Evolutionary conservation across 2,888 invertebrate species (phyloP).

Genomic region (Philonicus albiceps): DNA sequence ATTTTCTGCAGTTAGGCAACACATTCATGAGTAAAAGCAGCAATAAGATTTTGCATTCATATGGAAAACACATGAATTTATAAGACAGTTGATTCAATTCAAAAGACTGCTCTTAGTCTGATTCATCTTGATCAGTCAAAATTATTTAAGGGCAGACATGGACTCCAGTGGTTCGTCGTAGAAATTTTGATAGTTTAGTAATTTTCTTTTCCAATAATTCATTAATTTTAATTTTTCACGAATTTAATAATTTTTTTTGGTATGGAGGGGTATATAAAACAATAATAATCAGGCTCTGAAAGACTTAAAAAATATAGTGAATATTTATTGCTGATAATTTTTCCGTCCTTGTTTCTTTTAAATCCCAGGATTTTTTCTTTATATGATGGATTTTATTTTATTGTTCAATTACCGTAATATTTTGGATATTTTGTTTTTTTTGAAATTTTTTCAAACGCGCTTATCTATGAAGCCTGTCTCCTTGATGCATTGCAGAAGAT

Average conservation of each 20-base stretch:
- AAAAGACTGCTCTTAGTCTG: background rate
- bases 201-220: background rate
- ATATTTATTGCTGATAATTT: slow-evolving; percentile 1
- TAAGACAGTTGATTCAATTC: background rate
- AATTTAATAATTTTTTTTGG: slow-evolving; percentile 25
- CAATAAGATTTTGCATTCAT: background rate
- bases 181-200: background rate
- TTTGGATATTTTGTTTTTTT: slow-evolving; percentile 31
- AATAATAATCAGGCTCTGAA: slow-evolving; percentile 1
- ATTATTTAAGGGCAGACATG: background rate
- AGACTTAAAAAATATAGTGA: background rate
- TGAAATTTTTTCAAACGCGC: slow-evolving; percentile 39
- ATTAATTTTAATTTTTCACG: background rate
- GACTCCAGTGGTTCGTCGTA: slow-evolving; percentile 26
- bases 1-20: background rate
- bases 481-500: slow-evolving; percentile 35
- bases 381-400: background rate
- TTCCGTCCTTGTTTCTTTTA: background rate
- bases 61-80: slow-evolving; percentile 19
- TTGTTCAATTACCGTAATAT: slow-evolving; percentile 32
- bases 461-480: slow-evolving; percentile 38
- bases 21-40: background rate
- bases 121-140: background rate
- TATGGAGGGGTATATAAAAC: background rate
- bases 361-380: background rate